Evolutionary conservation across 1,140 invertebrate species (phyloP).

Genomic region (Lutraria rhynchaena): DNA sequence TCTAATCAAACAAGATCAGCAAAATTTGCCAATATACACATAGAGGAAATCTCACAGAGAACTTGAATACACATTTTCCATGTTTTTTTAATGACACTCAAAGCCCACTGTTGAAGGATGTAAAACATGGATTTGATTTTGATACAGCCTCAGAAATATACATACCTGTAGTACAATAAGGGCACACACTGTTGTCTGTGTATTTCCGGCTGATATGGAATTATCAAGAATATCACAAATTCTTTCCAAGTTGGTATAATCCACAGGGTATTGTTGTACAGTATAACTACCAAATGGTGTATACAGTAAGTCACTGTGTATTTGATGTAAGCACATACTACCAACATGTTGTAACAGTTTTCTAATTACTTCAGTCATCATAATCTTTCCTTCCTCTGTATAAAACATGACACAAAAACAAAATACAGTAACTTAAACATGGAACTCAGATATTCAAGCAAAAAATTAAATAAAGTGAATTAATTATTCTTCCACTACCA

Average conservation of each 20-base stretch:
- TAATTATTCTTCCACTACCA: no score
- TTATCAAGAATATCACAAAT: constrained; percentile 78
- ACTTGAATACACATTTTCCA: no score
- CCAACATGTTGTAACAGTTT: constrained; percentile 78
- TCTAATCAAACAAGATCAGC: no score
- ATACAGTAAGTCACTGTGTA: constrained; percentile 73
- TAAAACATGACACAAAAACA: no score
- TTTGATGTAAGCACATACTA: constrained; percentile 79
- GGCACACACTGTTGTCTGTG: constrained; percentile 73
- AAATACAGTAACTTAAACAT: no score
- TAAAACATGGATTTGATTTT: no score
- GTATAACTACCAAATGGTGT: constrained; percentile 69
- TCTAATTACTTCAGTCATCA: constrained; percentile 63
- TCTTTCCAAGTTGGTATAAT: constrained; percentile 72
- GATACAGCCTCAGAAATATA: no score
- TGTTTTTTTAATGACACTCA: background rate
- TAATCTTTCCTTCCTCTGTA: background rate
- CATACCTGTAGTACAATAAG: constrained; percentile 79
- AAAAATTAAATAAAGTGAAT: no score
- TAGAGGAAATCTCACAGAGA: no score
- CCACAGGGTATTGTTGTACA: constrained; percentile 72
- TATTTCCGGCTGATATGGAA: constrained; percentile 70
- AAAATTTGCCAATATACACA: no score
- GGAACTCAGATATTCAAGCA: no score
- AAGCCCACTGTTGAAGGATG: background rate